Percentiles rank a stretch among this genome's conserved stretches.
Evolutionary conservation across 2,797 vertebrate species (phyloP).

Genomic region (Pampus argenteus): DNA sequence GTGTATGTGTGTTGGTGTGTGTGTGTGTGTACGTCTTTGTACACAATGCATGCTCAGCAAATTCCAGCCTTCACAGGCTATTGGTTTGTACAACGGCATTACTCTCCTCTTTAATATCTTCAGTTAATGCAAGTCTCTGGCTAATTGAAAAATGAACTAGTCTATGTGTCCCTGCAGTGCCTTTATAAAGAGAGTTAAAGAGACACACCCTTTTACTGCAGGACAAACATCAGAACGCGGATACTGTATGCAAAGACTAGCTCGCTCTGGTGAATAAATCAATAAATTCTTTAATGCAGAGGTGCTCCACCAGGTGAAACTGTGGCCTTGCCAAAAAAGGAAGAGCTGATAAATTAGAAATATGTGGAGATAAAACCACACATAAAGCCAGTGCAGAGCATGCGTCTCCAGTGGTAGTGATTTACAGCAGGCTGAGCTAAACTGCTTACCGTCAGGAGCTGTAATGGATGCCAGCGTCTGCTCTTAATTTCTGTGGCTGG

Average conservation of each 20-base stretch:
- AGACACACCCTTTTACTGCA: conserved; percentile 52
- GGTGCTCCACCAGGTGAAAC: conserved; percentile 60
- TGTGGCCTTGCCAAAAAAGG: conserved; percentile 61
- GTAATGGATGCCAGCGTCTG: conserved; percentile 82
- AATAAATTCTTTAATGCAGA: conserved; percentile 62
- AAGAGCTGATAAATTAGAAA: conserved; percentile 78
- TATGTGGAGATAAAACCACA: conserved; percentile 77
- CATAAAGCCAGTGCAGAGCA: conserved; percentile 74
- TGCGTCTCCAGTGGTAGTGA: conserved; percentile 75
- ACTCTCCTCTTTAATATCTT: conserved; percentile 81
- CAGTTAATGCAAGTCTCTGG: conserved; percentile 79
- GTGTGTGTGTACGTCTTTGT: conserved; percentile 27
- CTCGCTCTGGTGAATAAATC: conserved; percentile 55
- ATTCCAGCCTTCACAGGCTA: conserved; percentile 77
- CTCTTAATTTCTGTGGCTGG: conserved; percentile 78
- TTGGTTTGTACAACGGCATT: conserved; percentile 79
- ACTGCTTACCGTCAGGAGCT: conserved; percentile 82
- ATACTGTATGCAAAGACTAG: conserved; percentile 56
- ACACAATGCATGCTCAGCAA: conserved; percentile 77
- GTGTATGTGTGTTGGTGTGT: conserved; percentile 35
- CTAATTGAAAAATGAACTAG: conserved; percentile 86
- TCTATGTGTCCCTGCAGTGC: conserved; percentile 74
- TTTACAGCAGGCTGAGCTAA: conserved; percentile 79
- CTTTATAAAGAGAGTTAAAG: conserved; percentile 73
- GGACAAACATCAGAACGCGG: conserved; percentile 59